Percentiles rank a stretch among this genome's conserved stretches.
phyloP scores from a whole-genome alignment of 2,888 invertebrate genomes.

The Heliconius erato region DNA sequence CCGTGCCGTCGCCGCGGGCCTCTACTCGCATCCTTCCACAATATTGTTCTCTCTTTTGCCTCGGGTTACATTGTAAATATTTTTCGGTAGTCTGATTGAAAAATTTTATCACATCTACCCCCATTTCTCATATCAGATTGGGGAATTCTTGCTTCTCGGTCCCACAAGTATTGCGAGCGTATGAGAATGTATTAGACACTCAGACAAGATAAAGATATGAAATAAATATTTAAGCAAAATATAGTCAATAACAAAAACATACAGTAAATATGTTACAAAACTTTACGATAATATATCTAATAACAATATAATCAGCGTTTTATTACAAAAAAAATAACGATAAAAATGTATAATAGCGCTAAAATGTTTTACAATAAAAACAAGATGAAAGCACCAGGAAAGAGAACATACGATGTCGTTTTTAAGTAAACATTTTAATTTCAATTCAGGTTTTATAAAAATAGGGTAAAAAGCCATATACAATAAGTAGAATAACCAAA shows the following conservation, averaged over 20 bases:
- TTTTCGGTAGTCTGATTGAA: slow-evolving; percentile 84
- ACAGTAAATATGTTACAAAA: neutral
- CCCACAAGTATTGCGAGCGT: neutral
- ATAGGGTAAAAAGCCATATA: neutral
- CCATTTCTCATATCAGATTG: slow-evolving; percentile 77
- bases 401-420: slow-evolving; percentile 32
- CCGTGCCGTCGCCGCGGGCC: slow-evolving; percentile 77
- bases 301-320: neutral
- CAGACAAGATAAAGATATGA: neutral
- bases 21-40: slow-evolving; percentile 76
- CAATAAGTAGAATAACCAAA: slow-evolving; percentile 38
- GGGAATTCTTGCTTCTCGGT: slow-evolving; percentile 47
- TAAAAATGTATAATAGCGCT: no score
- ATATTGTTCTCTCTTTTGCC: slow-evolving; percentile 82
- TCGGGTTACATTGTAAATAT: slow-evolving; percentile 85
- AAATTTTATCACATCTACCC: slow-evolving; percentile 80
- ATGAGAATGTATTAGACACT: neutral
- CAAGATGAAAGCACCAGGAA: no score
- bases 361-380: no score
- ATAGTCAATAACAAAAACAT: neutral
- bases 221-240: neutral
- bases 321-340: no score
- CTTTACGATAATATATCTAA: neutral
- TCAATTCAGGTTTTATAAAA: neutral
- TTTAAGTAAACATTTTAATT: neutral